Evolutionary conservation across 2,888 invertebrate genomes (phyloP), one percentile per base, ranked within the genome.

Genomic region (Ditylenchus weischeri): DNA sequence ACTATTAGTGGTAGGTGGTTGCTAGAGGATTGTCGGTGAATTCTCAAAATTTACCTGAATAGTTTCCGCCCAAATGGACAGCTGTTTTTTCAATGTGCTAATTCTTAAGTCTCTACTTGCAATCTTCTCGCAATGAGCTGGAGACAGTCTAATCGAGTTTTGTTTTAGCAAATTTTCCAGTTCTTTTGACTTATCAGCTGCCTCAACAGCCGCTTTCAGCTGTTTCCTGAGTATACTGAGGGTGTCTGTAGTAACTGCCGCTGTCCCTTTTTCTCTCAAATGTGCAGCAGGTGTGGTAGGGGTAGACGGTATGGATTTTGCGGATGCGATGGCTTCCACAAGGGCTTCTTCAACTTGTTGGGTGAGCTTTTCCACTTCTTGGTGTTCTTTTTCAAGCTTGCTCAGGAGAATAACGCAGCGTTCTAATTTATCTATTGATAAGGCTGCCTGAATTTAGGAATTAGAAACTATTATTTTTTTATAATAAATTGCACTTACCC

Each of bases 381-480:
- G 50, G 47, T 65, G 68, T 61, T 75, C 74, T 23, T 62, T 60
- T 15, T 75, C 64, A 63, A 75, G 65, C 62, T 75, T 75, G 47
- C 62, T 66, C 49, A 72, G 49, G 54, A 75, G 64, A 10, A 70
- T 68, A 13, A 68, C 61, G 68, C 78, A 79, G 57, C 78, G 77
- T 38, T 78, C 78, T 18, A 79, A 70, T 13, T 76, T 68, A 29
- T 79, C 77, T 4, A 77, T 70, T 50, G 73, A 65, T 18, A 69
- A 68, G 5, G 72, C 69, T 18, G 76, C 73, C 43, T 78, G 61
- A 43, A 77, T 65, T 48, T 69, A 47, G 15, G 49, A 66, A 5
- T 18, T 1, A 23, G 35, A 5, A n/a, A 43, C 15, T 15, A 21
- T 18, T n/a, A 15, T 23, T 66, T 29, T 29, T 29, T 29, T 58